Evolutionary conservation across 2,797 vertebrate genomes (phyloP), one percentile per base, ranked within the genome.

Genomic region (Trichosurus vulpecula): DNA sequence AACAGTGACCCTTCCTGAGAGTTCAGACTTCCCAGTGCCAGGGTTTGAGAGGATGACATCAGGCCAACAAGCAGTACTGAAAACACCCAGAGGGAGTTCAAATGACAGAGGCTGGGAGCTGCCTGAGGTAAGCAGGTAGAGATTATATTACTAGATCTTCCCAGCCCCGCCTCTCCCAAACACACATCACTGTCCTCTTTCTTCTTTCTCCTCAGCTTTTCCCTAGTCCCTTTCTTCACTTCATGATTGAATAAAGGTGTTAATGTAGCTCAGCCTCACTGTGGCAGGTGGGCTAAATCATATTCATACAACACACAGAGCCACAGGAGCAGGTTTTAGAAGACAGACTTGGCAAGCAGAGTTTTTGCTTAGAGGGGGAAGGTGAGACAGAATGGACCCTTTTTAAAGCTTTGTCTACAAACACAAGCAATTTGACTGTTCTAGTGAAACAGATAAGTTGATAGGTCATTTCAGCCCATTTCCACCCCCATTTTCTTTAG

Each of bases 181-280:
- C 29, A 27, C 57, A 87, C 22, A 27, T 87, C 74, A 27, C 22
- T 27, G 56, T 53, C 41, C 12, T 27, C 41, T 16, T 92, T 41
- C 14, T 19, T 16, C 81, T 35, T 12, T 91, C 12, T 89, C 27
- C 56, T 90, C 58, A 9, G 16, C 54, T 55, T 91, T 61, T 35
- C 11, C 16, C 54, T 89, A 61, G 52, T 25, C 35, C n/a, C 16
- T 52, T 61, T 52, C 92, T 90, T 52, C 52, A 93, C 47, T 29
- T 92, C 91, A 51, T 56, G 90, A 94, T 61, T 66, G 92, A 90
- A 81, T 52, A 66, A 35, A 52, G 74, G 55, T 90, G 54, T 92
- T 54, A 87, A 54, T 47, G 54, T 41, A 90, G 52, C 30, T 92
- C 52, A 56, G 55, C 6, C 27, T 47, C 6, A 9, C 51, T 96